Conservation (phyloP, 2,113 vertebrate species). For the Colius striatus region DNA sequence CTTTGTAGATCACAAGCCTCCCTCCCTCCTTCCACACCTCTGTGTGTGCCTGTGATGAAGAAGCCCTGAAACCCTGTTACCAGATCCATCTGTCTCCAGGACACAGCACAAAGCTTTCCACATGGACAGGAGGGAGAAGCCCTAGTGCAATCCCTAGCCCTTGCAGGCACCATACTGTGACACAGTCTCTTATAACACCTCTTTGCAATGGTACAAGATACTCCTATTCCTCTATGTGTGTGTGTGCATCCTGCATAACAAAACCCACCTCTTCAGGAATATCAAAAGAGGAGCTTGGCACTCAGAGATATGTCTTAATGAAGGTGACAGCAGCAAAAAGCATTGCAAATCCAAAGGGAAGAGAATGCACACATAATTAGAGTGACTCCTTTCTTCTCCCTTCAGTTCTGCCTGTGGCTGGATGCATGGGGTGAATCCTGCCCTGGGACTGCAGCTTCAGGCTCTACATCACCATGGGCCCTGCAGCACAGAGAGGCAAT, state of each 20-base stretch:
- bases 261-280: background rate
- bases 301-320: background rate
- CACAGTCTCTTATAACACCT: background rate
- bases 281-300: background rate
- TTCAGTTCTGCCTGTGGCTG: background rate
- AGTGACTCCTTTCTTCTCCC: background rate
- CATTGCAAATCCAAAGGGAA: conserved; percentile 11
- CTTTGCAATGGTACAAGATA: background rate
- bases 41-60: background rate
- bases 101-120: background rate
- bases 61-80: background rate
- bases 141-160: background rate
- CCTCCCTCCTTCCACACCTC: background rate
- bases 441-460: background rate
- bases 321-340: conserved; percentile 35
- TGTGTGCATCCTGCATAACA: background rate
- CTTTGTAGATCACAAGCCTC: background rate
- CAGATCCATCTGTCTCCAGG: background rate
- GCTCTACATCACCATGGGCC: background rate
- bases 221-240: background rate
- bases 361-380: background rate
- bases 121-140: background rate
- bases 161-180: background rate
- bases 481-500: background rate
- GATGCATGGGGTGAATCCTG: background rate